Evolutionary conservation across 1,140 invertebrate genomes (phyloP).

Genomic region (Hyphantria cunea): DNA sequence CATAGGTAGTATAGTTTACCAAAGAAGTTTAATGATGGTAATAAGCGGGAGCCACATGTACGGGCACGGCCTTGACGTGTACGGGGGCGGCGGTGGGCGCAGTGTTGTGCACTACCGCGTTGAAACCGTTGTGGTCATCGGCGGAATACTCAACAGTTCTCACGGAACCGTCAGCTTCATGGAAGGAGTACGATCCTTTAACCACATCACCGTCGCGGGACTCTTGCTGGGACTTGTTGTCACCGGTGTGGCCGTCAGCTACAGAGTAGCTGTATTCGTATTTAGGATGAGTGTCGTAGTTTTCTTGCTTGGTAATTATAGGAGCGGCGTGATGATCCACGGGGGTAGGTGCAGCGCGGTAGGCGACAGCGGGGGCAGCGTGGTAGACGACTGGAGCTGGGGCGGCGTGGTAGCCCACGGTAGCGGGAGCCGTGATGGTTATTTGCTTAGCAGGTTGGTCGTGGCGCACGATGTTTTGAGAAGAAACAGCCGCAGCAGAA

Average conservation of each 20-base stretch:
- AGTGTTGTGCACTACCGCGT: conserved; percentile 82
- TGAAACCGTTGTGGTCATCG: conserved; percentile 82
- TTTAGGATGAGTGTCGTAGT: conserved; percentile 57
- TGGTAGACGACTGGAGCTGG: conserved; percentile 48
- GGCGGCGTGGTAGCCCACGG: no score
- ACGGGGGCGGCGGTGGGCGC: conserved; percentile 58
- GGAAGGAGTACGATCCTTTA: conserved; percentile 79
- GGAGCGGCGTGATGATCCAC: conserved; percentile 25
- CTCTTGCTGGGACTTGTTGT: conserved; percentile 81
- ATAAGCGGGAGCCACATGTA: conserved; percentile 27
- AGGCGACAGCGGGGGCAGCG: conserved; percentile 53
- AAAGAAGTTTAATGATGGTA: conserved; percentile 25
- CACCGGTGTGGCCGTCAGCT: conserved; percentile 77
- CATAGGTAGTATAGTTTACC: conserved; percentile 18
- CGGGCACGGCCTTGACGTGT: conserved; percentile 26
- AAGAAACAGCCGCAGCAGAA: no score
- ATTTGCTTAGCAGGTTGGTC: no score
- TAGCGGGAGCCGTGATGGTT: no score
- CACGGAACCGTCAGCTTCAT: conserved; percentile 81
- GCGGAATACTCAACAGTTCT: conserved; percentile 80
- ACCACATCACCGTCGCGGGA: conserved; percentile 79
- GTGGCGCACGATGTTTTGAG: no score
- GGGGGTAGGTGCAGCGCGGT: conserved; percentile 37
- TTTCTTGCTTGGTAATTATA: not conserved
- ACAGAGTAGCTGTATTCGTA: conserved; percentile 80